Evolutionary conservation across 2,113 vertebrate genomes (phyloP).

Genomic region (Siniperca chuatsi): DNA sequence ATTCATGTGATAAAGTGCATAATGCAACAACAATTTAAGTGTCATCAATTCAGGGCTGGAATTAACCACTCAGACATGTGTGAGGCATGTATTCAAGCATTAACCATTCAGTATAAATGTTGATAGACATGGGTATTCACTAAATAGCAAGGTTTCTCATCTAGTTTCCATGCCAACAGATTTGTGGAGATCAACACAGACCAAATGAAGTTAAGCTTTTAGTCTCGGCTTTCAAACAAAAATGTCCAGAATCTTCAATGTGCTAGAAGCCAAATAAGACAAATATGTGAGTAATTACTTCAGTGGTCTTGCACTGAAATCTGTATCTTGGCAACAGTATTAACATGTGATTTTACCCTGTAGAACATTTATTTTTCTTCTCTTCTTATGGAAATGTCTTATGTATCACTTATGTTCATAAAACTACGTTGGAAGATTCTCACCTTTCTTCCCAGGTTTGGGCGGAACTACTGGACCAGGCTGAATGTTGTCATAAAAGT

Average conservation of each 20-base stretch:
- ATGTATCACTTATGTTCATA: background rate
- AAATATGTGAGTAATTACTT: background rate
- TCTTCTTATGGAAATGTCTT: background rate
- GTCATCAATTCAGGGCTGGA: background rate
- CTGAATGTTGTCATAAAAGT: conserved; percentile 97
- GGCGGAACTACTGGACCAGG: conserved; percentile 94
- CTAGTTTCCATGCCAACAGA: conserved; percentile 36
- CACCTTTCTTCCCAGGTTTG: conserved; percentile 94
- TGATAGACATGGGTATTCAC: conserved; percentile 17
- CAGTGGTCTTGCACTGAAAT: background rate
- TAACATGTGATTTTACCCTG: background rate
- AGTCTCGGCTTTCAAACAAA: conserved; percentile 16
- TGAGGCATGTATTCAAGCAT: conserved; percentile 14
- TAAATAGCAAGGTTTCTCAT: conserved; percentile 10
- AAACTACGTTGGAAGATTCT: conserved; percentile 49
- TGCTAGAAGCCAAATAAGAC: conserved; percentile 5
- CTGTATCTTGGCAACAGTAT: background rate
- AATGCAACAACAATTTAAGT: background rate
- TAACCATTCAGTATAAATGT: conserved; percentile 9
- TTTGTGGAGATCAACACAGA: conserved; percentile 13
- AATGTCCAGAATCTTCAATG: conserved; percentile 1
- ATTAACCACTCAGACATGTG: conserved; percentile 17
- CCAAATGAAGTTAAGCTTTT: conserved; percentile 6
- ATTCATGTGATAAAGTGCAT: background rate
- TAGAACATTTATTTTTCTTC: background rate